phyloP scores from a whole-genome alignment of 2,113 vertebrate species.

The Tympanuchus pallidicinctus region DNA sequence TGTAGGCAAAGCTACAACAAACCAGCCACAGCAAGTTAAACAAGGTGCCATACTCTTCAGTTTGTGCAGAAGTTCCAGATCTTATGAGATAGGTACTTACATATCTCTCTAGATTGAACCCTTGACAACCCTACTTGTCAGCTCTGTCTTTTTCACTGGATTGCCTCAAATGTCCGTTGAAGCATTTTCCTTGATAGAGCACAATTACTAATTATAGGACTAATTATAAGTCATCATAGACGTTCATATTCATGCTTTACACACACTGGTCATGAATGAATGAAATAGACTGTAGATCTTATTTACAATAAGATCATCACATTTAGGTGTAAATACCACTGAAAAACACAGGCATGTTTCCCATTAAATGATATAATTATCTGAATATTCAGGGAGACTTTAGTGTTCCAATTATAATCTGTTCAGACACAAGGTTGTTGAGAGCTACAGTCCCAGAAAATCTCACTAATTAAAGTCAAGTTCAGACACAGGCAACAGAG shows the following conservation, averaged over 20 bases:
- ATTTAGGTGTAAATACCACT: neutral
- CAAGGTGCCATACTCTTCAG: neutral
- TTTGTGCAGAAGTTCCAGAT: neutral
- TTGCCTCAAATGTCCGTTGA: neutral
- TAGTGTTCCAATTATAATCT: neutral
- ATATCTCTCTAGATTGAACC: neutral
- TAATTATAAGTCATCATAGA: neutral
- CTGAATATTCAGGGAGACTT: neutral
- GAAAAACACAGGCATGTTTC: neutral
- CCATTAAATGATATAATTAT: neutral
- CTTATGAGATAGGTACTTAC: neutral
- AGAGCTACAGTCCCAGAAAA: neutral
- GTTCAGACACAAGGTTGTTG: neutral
- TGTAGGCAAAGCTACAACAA: neutral
- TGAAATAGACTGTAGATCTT: neutral
- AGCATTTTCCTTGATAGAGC: neutral
- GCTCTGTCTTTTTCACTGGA: rapidly evolving
- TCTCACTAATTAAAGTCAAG: neutral
- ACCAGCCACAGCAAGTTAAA: neutral
- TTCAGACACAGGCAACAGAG: neutral
- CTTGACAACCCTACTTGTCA: neutral
- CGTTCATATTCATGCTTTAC: neutral
- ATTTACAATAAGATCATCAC: neutral
- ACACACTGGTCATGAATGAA: neutral
- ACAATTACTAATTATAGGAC: neutral